phyloP scores from a whole-genome alignment of 2,797 vertebrate genomes.

The Neosilurus mollespiculum region DNA sequence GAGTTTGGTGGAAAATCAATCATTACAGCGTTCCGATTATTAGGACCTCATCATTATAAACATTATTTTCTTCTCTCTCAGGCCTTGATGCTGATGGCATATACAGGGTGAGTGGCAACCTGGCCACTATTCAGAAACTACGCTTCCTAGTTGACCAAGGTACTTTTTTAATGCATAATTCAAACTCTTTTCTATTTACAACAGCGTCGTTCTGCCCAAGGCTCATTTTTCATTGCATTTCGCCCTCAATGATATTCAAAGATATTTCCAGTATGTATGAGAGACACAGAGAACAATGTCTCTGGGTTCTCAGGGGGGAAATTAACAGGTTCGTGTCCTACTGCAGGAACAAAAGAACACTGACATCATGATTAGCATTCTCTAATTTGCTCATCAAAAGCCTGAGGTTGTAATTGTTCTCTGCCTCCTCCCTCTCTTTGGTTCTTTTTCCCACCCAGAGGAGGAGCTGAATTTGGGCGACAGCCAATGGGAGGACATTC shows the following conservation, averaged over 20 bases:
- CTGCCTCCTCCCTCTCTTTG: slow-evolving; percentile 58
- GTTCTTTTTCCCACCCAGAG: slow-evolving; percentile 84
- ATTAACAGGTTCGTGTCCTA: slow-evolving; percentile 78
- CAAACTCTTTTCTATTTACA: background rate
- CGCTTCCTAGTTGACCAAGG: slow-evolving; percentile 87
- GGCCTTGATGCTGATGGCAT: slow-evolving; percentile 85
- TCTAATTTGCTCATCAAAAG: slow-evolving; percentile 95
- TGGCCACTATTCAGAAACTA: slow-evolving; percentile 88
- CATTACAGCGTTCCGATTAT: background rate
- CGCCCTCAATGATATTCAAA: slow-evolving; percentile 61
- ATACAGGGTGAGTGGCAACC: slow-evolving; percentile 89
- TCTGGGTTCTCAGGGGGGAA: slow-evolving; percentile 84
- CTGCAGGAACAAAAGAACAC: slow-evolving; percentile 82
- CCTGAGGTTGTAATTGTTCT: slow-evolving; percentile 78
- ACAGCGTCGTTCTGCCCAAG: slow-evolving; percentile 4
- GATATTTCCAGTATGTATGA: slow-evolving; percentile 74
- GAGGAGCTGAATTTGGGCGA: slow-evolving; percentile 95
- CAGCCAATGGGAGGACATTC: slow-evolving; percentile 98
- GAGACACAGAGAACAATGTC: slow-evolving; percentile 68
- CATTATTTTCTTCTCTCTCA: slow-evolving; percentile 55
- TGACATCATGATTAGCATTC: slow-evolving; percentile 95
- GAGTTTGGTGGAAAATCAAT: background rate
- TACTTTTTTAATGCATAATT: slow-evolving; percentile 59
- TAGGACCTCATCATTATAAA: background rate
- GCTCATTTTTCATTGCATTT: slow-evolving; percentile 24